Base-by-base conservation (phyloP, 2,888 invertebrate species). In the Apocheima hispidaria region DNA sequence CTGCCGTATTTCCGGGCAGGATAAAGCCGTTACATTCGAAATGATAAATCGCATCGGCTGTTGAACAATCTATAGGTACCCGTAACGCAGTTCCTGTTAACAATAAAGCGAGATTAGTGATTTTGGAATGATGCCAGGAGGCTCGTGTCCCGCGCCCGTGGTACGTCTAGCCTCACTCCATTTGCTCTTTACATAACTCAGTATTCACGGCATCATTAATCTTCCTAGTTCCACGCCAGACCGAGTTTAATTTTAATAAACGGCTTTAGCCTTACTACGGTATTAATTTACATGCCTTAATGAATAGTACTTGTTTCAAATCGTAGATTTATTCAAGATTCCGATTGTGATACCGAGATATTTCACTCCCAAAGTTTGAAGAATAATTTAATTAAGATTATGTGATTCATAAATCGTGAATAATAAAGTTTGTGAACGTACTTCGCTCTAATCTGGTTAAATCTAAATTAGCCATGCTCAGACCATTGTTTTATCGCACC, bases 201-300 rank as follows among this genome's bases (percentile, higher is more conserved):
- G 90, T 88, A 86, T 92, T 89, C 90, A 88, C 86, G 86, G 85
- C 88, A 88, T 88, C 90, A 89, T 92, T 91, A 91, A 92, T 92
- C 92, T 92, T 88, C 86, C 88, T 90, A 90, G 90, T 89, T 87
- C 86, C 85, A 87, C 84, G 89, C 89, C 87, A 90, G 84, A 81
- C 84, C 83, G 86, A 87, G 83, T 90, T 91, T 89, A 89, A 91
- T 92, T 90, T 92, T 90, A 92, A 92, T 92, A 90, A 91, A 91
- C 90, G 88, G 86, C 83, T 87, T 84, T 80, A 82, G 78, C 83
- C 82, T 82, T 84, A 84, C 83, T 79, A 80, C 73, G 76, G 82
- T 84, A 90, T 89, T 88, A 82, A 90, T 89, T 89, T 86, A 86
- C 84, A 84, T 84, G 81, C 72, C 76, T 74, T 84, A 87, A 88